Percentiles rank a stretch among this genome's conserved stretches.
Conservation (phyloP, 1,140 invertebrate genomes). For the Protaetia brevitarsis region DNA sequence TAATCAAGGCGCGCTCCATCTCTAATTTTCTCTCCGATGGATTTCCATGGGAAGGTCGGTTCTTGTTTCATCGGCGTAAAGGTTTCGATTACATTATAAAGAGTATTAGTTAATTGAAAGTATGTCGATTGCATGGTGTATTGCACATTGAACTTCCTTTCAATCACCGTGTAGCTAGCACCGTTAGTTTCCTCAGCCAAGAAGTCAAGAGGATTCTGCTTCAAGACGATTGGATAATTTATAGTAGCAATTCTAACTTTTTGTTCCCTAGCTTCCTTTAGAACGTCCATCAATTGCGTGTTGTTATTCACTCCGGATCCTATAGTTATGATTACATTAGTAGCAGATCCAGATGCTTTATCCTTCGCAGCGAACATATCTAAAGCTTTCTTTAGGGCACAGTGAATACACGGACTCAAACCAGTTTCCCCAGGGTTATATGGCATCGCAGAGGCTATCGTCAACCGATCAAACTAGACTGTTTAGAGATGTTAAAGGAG, state of each 20-base stretch:
- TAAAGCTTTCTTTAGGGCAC: constrained; percentile 53
- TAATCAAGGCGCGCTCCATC: constrained; percentile 49
- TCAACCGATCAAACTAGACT: constrained; percentile 41
- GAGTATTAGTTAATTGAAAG: constrained; percentile 53
- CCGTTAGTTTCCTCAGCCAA: constrained; percentile 51
- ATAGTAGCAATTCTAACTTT: constrained; percentile 51
- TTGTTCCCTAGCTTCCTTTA: constrained; percentile 43
- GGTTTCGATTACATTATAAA: constrained; percentile 51
- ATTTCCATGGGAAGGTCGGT: constrained; percentile 56
- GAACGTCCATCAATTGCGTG: constrained; percentile 39
- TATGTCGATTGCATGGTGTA: constrained; percentile 52
- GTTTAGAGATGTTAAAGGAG: constrained; percentile 36
- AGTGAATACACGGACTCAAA: constrained; percentile 51
- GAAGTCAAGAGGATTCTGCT: constrained; percentile 47
- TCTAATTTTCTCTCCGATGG: constrained; percentile 50
- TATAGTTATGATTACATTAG: constrained; percentile 56
- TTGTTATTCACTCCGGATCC: constrained; percentile 51
- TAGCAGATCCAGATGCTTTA: constrained; percentile 48
- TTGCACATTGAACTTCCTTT: constrained; percentile 52
- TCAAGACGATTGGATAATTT: constrained; percentile 51
- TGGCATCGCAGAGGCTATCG: constrained; percentile 53
- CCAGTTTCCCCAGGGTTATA: constrained; percentile 51
- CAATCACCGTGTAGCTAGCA: constrained; percentile 51
- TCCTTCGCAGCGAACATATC: constrained; percentile 53
- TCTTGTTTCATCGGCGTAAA: constrained; percentile 53